Percentiles rank a stretch among this genome's conserved stretches.
Conservation (phyloP, 2,888 invertebrate species). For the Ormyrus pomaceus region DNA sequence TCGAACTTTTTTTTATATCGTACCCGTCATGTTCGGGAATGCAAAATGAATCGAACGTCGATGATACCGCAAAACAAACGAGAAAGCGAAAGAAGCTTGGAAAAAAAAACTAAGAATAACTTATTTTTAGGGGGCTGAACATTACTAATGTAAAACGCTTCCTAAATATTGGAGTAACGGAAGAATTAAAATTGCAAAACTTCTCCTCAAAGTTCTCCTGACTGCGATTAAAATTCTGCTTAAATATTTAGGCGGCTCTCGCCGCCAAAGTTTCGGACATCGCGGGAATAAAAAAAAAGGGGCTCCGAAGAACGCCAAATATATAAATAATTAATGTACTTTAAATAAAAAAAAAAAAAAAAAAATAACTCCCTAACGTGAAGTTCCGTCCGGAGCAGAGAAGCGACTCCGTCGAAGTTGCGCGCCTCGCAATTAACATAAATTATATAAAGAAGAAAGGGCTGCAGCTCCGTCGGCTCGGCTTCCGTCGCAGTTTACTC, state of each 20-base stretch:
- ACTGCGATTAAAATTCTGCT: too few relatives aligned
- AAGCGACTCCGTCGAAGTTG: neutral
- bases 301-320: neutral
- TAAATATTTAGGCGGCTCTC: too few relatives aligned
- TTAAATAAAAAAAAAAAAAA: slow-evolving; percentile 9
- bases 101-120: neutral
- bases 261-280: too few relatives aligned
- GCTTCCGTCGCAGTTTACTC: too few relatives aligned
- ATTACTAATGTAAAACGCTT: slow-evolving; percentile 34
- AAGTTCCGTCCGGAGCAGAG: neutral
- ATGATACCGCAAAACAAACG: neutral
- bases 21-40: neutral
- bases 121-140: slow-evolving; percentile 18
- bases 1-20: too few relatives aligned
- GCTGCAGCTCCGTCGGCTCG: too few relatives aligned
- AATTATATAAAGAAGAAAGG: too few relatives aligned
- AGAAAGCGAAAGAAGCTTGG: slow-evolving; percentile 12
- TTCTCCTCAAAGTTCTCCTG: too few relatives aligned
- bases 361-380: neutral
- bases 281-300: too few relatives aligned
- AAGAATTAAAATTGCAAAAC: too few relatives aligned
- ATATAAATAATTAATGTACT: slow-evolving; percentile 33
- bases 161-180: too few relatives aligned
- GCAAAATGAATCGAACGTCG: slow-evolving; percentile 4
- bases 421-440: too few relatives aligned